Percentiles rank a stretch among this genome's conserved stretches.
Conservation (phyloP, 2,888 invertebrate species). For the Chesias legatella region DNA sequence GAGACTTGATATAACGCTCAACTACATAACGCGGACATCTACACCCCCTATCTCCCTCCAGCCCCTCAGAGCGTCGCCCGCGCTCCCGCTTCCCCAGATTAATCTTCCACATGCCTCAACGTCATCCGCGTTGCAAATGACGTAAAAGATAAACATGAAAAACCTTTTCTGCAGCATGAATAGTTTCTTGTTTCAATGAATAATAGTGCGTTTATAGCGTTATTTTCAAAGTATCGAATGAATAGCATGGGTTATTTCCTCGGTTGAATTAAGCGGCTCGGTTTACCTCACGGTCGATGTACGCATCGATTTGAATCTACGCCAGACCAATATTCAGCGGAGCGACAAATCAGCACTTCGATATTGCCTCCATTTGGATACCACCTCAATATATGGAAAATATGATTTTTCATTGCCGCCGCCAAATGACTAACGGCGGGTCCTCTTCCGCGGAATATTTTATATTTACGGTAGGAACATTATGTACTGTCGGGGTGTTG, state of each 20-base stretch:
- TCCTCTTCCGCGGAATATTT: conserved; percentile 29
- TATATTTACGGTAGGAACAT: conserved; percentile 40
- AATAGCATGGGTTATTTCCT: conserved; percentile 36
- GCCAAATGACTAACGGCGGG: conserved; percentile 33
- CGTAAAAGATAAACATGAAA: conserved; percentile 57
- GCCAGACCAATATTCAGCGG: conserved; percentile 73
- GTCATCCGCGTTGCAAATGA: conserved; percentile 66
- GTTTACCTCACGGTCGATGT: conserved; percentile 51
- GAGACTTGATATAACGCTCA: conserved; percentile 60
- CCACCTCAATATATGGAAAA: conserved; percentile 71
- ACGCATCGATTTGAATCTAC: conserved; percentile 71
- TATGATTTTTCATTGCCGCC: conserved; percentile 63
- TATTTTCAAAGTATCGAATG: conserved; percentile 15
- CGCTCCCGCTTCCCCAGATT: conserved; percentile 48
- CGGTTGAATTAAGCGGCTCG: conserved; percentile 49
- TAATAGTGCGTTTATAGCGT: conserved; percentile 6
- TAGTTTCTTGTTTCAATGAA: conserved; percentile 17
- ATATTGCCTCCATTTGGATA: conserved; percentile 77
- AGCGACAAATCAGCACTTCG: conserved; percentile 78
- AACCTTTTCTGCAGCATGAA: conserved; percentile 33
- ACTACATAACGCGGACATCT: conserved; percentile 62
- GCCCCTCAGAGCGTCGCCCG: conserved; percentile 20
- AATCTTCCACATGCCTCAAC: conserved; percentile 68
- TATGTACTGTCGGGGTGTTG: background rate
- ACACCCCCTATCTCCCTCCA: conserved; percentile 25